Percentiles rank a stretch among this genome's conserved stretches.
phyloP scores from a whole-genome alignment of 2,888 invertebrate genomes.

The Platycnemis pennipes region DNA sequence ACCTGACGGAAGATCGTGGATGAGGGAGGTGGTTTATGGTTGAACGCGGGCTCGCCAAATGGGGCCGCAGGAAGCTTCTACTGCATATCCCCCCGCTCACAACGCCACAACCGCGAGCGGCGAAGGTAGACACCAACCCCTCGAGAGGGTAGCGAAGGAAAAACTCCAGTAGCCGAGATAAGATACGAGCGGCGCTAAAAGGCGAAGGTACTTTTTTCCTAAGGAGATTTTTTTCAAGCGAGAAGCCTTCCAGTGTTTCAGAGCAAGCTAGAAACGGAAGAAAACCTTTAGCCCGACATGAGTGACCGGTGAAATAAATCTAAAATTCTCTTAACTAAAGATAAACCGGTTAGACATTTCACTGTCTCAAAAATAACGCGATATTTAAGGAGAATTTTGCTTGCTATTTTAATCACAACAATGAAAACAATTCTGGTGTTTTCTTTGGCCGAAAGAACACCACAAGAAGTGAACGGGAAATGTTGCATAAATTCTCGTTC shows the following conservation, averaged over 20 bases:
- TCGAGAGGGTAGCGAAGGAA: background rate
- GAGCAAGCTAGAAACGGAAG: no score
- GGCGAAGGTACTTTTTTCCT: background rate
- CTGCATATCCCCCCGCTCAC: background rate
- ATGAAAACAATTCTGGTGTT: no score
- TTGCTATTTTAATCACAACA: no score
- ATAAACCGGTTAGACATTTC: no score
- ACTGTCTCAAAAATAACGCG: no score
- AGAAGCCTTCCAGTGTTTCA: background rate
- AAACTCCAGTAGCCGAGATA: background rate
- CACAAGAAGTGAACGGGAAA: no score
- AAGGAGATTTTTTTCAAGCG: background rate
- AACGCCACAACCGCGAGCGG: background rate
- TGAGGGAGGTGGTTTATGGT: background rate
- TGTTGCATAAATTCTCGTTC: no score
- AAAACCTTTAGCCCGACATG: no score
- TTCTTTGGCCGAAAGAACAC: no score
- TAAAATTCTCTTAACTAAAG: no score
- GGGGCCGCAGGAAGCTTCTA: background rate
- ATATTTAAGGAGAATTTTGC: no score
- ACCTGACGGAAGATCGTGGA: slow-evolving; percentile 9
- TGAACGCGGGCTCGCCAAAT: background rate
- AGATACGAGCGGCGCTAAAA: background rate
- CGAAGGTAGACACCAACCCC: background rate
- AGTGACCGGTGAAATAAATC: no score